phyloP scores from a whole-genome alignment of 2,888 invertebrate genomes.

The Cyrtodaria siliqua region DNA sequence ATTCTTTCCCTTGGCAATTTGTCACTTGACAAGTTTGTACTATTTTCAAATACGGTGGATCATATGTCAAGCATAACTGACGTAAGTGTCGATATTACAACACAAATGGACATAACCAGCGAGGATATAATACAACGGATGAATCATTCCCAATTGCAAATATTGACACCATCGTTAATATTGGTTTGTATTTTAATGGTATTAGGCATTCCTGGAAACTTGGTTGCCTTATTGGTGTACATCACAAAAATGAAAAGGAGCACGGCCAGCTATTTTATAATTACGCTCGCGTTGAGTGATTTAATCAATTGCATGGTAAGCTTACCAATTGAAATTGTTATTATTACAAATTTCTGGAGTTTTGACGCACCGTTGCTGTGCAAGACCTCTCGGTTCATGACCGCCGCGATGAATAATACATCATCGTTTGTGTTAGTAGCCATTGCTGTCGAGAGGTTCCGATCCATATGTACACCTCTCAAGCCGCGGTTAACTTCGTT shows the following conservation, averaged over 20 bases:
- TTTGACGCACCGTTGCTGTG: conserved; percentile 54
- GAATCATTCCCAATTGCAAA: conserved; percentile 45
- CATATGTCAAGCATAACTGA: no score
- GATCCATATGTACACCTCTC: conserved; percentile 53
- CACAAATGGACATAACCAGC: not conserved
- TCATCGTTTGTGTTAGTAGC: conserved; percentile 51
- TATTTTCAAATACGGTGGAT: no score
- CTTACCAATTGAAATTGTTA: conserved; percentile 47
- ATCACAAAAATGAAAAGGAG: conserved; percentile 58
- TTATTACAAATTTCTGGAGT: conserved; percentile 54
- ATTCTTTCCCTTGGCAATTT: no score
- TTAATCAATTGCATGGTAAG: conserved; percentile 47
- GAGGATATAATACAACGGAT: conserved; percentile 10
- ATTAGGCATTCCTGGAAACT: conserved; percentile 55
- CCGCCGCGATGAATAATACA: conserved; percentile 57
- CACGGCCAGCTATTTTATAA: conserved; percentile 59
- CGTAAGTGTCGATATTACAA: not conserved
- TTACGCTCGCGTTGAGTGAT: conserved; percentile 52
- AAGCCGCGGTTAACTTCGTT: conserved; percentile 42
- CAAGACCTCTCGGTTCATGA: conserved; percentile 41
- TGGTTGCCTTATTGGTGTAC: conserved; percentile 51
- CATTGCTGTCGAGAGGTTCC: conserved; percentile 56
- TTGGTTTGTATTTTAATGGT: conserved; percentile 37
- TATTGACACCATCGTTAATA: conserved; percentile 51
- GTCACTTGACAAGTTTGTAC: no score